Evolutionary conservation across 1,140 invertebrate genomes (phyloP), one percentile per base, ranked within the genome.

Genomic region (Drosophila sucinea): DNA sequence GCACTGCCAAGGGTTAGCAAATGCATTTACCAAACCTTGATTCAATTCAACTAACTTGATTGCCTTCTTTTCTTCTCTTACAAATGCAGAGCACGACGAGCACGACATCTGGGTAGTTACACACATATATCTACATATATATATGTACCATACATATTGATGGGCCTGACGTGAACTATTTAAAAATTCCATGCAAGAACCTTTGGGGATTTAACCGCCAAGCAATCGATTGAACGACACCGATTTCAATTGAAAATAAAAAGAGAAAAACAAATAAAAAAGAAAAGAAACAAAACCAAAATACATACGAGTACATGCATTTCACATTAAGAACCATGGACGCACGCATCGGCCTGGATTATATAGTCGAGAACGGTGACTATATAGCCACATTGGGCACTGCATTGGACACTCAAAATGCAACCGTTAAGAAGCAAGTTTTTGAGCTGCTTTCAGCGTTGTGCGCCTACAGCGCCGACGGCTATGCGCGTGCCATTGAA

Each of bases 301-400:
- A 60, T 17, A 17, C 17, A 4, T 55, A 58, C 44, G 44, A 51
- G 23, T 25, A 27, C 44, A 51, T 51, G 44, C 44, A 51, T 51
- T 10, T 51, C 29, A 70, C 23, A 38, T 25, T 35, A 47, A n/a
- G 27, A 70, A 72, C 47, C 33, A 97, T 97, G 96, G 96, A 97
- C 94, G 97, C 96, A 78, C 94, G 96, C 81, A 96, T 97, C 91
- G 97, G 97, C 82, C 94, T 98, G 92, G 97, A 98, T 94, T 98
- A 97, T 92, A 98, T 98, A 91, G 96, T 98, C 63, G 97, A 98
- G 92, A 97, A 98, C 93, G 95, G 95, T 72, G 97, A 98, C 92
- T 98, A 98, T 93, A 97, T 97, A 76, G 94, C 95, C 61, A 98
- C 98, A 93, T 95, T 98, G 86, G 97, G 97, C 41, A 95, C 95